Conservation (phyloP, 2,888 invertebrate genomes). For the Tenthredo amoena region DNA sequence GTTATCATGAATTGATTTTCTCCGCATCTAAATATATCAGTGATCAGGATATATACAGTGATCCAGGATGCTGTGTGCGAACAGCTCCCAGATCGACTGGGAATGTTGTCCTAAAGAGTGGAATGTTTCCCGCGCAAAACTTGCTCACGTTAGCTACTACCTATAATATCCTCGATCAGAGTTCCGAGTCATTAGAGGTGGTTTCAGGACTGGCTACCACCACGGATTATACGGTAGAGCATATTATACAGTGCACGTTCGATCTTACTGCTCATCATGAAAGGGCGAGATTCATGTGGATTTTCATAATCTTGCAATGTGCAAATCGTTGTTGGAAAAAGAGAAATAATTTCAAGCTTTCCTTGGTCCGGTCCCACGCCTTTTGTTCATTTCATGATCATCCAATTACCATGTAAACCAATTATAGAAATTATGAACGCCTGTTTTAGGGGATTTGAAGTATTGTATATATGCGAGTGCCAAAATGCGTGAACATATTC, state of each 20-base stretch:
- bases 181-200: conserved; percentile 55
- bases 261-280: background rate
- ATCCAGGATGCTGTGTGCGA: conserved; percentile 36
- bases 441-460: background rate
- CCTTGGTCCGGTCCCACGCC: background rate
- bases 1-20: background rate
- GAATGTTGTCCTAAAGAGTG: conserved; percentile 58
- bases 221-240: background rate
- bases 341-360: background rate
- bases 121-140: conserved; percentile 63
- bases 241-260: background rate
- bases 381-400: background rate
- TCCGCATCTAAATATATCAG: background rate
- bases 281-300: background rate
- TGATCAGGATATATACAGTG: background rate
- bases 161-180: conserved; percentile 53
- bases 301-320: background rate
- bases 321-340: background rate
- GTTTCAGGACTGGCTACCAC: background rate
- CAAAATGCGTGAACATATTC: background rate
- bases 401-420: background rate
- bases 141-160: conserved; percentile 33
- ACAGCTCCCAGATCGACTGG: conserved; percentile 54
- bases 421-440: background rate
- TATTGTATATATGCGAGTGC: background rate